These are phyloP conservation scores for Acanthornis magna DNA, from an alignment of 2,797 vertebrate genomes.

Conservation along the genomic window DNA sequence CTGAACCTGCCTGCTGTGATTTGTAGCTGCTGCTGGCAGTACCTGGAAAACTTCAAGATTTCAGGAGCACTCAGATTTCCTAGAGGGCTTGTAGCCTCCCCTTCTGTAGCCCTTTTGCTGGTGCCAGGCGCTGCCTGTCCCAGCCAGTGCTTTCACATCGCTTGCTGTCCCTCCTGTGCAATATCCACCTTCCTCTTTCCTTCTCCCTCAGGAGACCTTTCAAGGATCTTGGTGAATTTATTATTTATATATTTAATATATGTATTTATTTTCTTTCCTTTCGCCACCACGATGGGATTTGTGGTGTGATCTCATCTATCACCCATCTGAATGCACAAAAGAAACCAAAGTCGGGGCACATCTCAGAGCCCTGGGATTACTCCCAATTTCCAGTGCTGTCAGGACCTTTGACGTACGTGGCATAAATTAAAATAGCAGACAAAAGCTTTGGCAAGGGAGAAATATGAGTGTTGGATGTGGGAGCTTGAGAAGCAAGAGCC, in stretches of 20 bases:
- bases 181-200: neutral
- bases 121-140: neutral
- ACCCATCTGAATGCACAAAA: neutral
- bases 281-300: fast-evolving
- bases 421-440: neutral
- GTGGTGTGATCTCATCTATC: neutral
- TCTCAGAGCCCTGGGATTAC: neutral
- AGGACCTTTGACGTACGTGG: fast-evolving
- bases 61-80: neutral
- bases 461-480: fast-evolving
- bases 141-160: neutral
- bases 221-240: neutral
- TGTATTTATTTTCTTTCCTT: neutral
- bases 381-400: fast-evolving
- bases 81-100: neutral
- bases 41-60: neutral
- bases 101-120: neutral
- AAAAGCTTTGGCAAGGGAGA: neutral
- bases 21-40: neutral
- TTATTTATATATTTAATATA: neutral
- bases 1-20: neutral
- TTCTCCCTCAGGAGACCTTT: neutral
- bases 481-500: neutral
- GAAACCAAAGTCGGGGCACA: neutral
- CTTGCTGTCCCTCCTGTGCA: neutral